Base-by-base conservation (phyloP, 2,888 invertebrate genomes). In the Schizaphis graminum region DNA sequence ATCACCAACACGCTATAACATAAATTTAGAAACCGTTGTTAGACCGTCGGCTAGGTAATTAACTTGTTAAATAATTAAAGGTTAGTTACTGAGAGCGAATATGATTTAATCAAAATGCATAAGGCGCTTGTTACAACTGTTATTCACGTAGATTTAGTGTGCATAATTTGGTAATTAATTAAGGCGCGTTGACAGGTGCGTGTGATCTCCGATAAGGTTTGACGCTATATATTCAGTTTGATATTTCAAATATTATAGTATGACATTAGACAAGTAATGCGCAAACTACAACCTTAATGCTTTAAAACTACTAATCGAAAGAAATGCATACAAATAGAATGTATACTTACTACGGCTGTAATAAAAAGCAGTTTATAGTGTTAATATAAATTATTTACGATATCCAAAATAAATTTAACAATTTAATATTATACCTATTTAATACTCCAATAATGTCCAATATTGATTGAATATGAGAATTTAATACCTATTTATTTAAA, bases 11-110 rank as follows among this genome's bases (percentile, higher is more conserved):
- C 26, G 57, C 41, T 41, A 41, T 49, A 24, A 35, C 67, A 49
- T 67, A n/a, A 90, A 90, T 90, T 90, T 77, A 90, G 67, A 35
- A 24, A 41, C 47, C 89, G 47, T 26, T 49, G 90, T 49, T 53
- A 67, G 21, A 67, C 67, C 13, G 67, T 67, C 49, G 7, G 35
- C 49, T 57, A 35, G 77, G 91, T 49, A 49, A 91, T 91, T 49
- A 77, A 91, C 91, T 77, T 49, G 91, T 91, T 77, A 53, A 91
- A 91, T 91, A 91, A 91, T 77, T 49, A 91, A 91, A 77, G 49
- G 77, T 67, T 90, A 24, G 77, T 91, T 49, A 35, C 35, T 10
- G 35, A 47, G 49, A 44, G 61, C 35, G 90, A 77, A 77, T 91
- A 91, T 49, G 91, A 77, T 91, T 91, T 49, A 91, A 91, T 91